Percentiles rank a stretch among this genome's conserved stretches.
These are phyloP conservation scores for Narcine bancroftii DNA, from an alignment of 2,113 vertebrate genomes.

Conservation along the genomic window DNA sequence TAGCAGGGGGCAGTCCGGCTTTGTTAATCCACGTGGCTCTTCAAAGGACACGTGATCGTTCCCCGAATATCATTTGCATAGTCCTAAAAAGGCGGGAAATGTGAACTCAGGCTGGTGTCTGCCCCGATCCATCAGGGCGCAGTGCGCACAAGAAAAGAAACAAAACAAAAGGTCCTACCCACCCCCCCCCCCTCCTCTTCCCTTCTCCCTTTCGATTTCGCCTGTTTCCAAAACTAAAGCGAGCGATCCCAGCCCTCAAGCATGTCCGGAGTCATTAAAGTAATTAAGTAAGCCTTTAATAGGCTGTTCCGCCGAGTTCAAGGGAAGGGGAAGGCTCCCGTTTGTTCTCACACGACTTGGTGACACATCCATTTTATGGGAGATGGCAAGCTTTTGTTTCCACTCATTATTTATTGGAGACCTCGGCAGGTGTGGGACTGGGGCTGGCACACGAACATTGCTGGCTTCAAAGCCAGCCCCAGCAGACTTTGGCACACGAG, in stretches of 20 bases:
- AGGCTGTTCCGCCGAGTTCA: constrained; percentile 99
- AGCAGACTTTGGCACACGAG: constrained; percentile 90
- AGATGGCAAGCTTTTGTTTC: constrained; percentile 87
- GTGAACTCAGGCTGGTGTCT: constrained; percentile 52
- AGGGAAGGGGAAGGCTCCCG: constrained; percentile 82
- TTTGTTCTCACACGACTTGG: constrained; percentile 98
- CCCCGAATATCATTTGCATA: constrained; percentile 69
- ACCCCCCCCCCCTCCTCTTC: constrained; percentile 41
- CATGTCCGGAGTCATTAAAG: constrained; percentile 97
- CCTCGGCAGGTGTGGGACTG: constrained; percentile 93
- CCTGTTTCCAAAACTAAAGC: constrained; percentile 77
- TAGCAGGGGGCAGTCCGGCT: constrained; percentile 74
- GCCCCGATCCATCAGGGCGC: constrained; percentile 59
- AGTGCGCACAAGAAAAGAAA: constrained; percentile 53
- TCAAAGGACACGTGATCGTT: constrained; percentile 81
- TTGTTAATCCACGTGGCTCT: constrained; percentile 95
- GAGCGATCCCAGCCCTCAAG: constrained; percentile 55
- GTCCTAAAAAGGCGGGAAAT: constrained; percentile 64
- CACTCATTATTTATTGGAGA: constrained; percentile 79
- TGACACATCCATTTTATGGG: constrained; percentile 89
- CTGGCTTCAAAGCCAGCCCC: constrained; percentile 60
- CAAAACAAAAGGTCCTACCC: constrained; percentile 55
- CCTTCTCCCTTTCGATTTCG: constrained; percentile 65
- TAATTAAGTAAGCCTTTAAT: constrained; percentile 99
- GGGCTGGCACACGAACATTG: constrained; percentile 81